phyloP scores from a whole-genome alignment of 2,113 vertebrate species.

The Edolisoma coerulescens region DNA sequence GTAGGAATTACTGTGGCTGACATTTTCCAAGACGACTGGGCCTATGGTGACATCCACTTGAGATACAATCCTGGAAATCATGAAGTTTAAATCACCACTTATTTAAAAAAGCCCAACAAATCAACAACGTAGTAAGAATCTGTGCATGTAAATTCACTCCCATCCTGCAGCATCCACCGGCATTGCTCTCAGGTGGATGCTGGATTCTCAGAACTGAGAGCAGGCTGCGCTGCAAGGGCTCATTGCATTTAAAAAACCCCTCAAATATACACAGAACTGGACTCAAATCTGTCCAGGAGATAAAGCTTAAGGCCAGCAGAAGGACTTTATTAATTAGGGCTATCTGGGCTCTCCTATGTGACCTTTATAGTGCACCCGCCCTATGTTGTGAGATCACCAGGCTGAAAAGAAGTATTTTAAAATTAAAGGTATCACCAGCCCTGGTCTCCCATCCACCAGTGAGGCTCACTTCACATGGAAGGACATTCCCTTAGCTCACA shows the following conservation, averaged over 20 bases:
- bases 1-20: not conserved
- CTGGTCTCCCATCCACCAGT: not conserved
- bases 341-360: not conserved
- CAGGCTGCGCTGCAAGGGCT: not conserved
- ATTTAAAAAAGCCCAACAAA: not conserved
- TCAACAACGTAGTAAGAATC: not conserved
- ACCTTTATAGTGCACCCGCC: not conserved
- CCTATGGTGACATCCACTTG: not conserved
- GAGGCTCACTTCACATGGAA: not conserved
- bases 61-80: not conserved
- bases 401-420: not conserved
- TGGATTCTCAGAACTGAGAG: not conserved
- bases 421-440: not conserved
- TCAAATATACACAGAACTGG: not conserved
- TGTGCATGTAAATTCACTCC: not conserved
- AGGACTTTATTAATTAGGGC: not conserved
- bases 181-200: not conserved
- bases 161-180: not conserved
- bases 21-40: not conserved
- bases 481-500: not conserved
- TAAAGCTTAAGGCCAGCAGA: not conserved
- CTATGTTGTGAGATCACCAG: not conserved
- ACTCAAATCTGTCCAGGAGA: not conserved
- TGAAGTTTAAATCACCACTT: not conserved
- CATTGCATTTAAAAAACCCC: accelerated